A percentile compares a stretch with the other conserved stretches of the same genome.
Conservation (phyloP, 2,797 vertebrate species). For the Sitta carolinensis region DNA sequence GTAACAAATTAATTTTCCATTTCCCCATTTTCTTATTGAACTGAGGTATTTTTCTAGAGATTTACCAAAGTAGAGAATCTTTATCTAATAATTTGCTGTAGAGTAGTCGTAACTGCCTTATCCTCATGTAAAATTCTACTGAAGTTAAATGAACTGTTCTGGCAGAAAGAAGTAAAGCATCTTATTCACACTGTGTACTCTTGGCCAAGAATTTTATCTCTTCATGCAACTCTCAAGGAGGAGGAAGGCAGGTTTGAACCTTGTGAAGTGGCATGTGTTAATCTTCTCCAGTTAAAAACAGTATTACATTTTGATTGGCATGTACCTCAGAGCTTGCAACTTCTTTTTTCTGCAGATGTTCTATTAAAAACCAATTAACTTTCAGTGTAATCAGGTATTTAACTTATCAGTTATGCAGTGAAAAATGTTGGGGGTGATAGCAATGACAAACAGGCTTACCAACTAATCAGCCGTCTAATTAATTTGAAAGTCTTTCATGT, state of each 20-base stretch:
- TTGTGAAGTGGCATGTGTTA: not conserved
- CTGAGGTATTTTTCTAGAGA: not conserved
- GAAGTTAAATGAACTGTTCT: not conserved
- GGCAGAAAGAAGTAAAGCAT: not conserved
- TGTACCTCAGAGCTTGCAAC: not conserved
- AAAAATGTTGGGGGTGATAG: slow-evolving; percentile 47
- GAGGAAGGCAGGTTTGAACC: not conserved
- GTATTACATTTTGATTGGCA: slow-evolving; percentile 33
- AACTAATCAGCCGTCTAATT: slow-evolving; percentile 48
- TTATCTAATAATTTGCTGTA: not conserved
- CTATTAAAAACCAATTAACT: slow-evolving; percentile 56
- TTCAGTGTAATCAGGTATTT: slow-evolving; percentile 49
- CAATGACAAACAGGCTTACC: slow-evolving; percentile 45
- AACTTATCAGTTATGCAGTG: slow-evolving; percentile 34
- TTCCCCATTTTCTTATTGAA: not conserved
- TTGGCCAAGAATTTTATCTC: not conserved
- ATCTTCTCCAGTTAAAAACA: slow-evolving; percentile 12
- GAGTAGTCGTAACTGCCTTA: not conserved
- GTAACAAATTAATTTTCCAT: not conserved
- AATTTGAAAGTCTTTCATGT: slow-evolving; percentile 47
- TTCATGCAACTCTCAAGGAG: not conserved
- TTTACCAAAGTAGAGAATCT: not conserved
- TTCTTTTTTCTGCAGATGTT: not conserved
- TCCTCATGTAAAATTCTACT: not conserved
- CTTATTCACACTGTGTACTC: not conserved